Conservation (phyloP, 2,113 vertebrate species). For the Crotalus helleri region DNA sequence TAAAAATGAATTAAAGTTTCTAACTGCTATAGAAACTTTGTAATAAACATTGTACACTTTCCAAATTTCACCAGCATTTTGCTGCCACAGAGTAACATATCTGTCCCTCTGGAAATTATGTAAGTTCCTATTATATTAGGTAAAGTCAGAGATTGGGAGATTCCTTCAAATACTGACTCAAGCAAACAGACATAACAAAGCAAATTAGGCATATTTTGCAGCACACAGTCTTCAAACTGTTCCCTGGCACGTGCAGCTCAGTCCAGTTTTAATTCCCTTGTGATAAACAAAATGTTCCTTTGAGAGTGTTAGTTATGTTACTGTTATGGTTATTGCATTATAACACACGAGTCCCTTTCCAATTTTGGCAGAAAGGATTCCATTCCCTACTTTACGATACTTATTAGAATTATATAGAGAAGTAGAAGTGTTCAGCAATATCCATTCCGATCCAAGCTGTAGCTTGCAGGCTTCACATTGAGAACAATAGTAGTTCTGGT, state of each 20-base stretch:
- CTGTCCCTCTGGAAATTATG: not conserved
- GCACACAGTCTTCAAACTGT: not conserved
- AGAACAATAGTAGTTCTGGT: not conserved
- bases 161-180: not conserved
- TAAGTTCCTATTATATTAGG: not conserved
- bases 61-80: not conserved
- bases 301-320: not conserved
- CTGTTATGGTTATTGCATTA: not conserved
- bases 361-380: not conserved
- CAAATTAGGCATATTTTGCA: not conserved
- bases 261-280: not conserved
- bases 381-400: not conserved
- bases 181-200: constrained; percentile 24
- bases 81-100: not conserved
- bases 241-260: not conserved
- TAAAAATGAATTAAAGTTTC: not conserved
- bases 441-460: not conserved
- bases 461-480: no score
- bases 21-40: not conserved
- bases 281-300: constrained; percentile 19
- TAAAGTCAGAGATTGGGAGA: not conserved
- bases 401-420: not conserved
- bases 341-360: not conserved
- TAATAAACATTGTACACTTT: not conserved
- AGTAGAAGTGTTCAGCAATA: not conserved